phyloP scores from a whole-genome alignment of 2,888 invertebrate species.

The Nomada ruficornis region DNA sequence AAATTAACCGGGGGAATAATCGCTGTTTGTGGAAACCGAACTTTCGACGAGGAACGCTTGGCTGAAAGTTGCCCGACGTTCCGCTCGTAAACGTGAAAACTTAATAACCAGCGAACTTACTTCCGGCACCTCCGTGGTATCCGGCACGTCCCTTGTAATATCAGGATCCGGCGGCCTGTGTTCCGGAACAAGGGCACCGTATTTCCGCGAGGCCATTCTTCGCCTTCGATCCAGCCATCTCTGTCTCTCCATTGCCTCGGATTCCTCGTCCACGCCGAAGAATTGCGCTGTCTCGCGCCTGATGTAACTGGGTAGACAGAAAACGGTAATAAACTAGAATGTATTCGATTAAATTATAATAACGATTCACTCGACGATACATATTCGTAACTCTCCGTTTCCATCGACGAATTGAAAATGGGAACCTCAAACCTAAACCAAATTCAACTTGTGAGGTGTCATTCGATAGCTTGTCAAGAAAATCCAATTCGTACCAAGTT shows the following conservation, averaged over 20 bases:
- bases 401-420: no score
- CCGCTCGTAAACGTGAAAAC: background rate
- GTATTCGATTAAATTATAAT: background rate
- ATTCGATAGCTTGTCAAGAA: no score
- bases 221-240: conserved; percentile 93
- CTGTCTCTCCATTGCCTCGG: conserved; percentile 90
- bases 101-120: conserved; percentile 75
- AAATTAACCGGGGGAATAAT: no score
- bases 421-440: no score
- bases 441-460: no score
- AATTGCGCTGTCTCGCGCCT: conserved; percentile 93
- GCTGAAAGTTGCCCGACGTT: conserved; percentile 3
- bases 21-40: background rate
- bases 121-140: conserved; percentile 81
- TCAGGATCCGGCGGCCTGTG: conserved; percentile 87
- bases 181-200: conserved; percentile 87
- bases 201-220: conserved; percentile 90
- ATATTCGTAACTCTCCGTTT: background rate
- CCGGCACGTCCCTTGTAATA: conserved; percentile 85
- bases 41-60: background rate
- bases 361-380: background rate
- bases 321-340: background rate
- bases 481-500: no score
- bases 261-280: conserved; percentile 93
- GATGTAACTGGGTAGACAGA: conserved; percentile 86